Conservation (phyloP, 2,888 invertebrate genomes). For the Calliopum simillimum region DNA sequence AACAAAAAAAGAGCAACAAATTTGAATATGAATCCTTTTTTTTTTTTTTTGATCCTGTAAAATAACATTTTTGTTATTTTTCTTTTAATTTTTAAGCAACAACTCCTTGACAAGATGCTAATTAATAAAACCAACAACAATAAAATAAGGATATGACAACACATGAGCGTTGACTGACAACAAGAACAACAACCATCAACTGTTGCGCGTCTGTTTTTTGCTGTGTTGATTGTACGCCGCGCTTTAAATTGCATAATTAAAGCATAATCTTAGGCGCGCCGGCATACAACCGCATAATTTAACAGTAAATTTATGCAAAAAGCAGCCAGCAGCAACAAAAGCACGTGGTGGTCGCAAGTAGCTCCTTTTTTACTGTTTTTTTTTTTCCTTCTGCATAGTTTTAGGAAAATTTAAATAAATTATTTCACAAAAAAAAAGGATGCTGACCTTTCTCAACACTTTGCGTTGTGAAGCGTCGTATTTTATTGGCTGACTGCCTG, state of each 20-base stretch:
- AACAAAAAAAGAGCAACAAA: neutral
- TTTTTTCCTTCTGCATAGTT: conserved; percentile 10
- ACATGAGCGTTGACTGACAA: neutral
- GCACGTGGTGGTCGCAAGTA: conserved; percentile 32
- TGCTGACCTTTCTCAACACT: conserved; percentile 19
- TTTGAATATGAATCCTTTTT: neutral
- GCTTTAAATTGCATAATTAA: conserved; percentile 26
- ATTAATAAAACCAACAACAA: neutral
- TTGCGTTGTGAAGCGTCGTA: neutral
- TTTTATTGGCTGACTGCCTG: neutral
- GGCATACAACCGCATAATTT: conserved; percentile 26
- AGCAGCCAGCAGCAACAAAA: conserved; percentile 11
- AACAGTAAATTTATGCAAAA: conserved; percentile 31
- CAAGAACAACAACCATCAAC: conserved; percentile 13
- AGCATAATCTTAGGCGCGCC: conserved; percentile 29
- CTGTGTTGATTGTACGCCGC: too few relatives aligned
- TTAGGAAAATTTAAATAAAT: conserved; percentile 31
- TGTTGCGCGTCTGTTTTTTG: conserved; percentile 23
- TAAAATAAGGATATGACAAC: neutral
- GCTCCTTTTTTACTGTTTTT: neutral
- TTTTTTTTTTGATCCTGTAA: neutral
- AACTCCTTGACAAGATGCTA: neutral
- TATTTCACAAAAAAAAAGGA: conserved; percentile 9
- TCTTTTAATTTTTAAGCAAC: conserved; percentile 9
- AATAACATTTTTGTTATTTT: neutral